Conservation (phyloP, 2,797 vertebrate genomes). For the Phyllotis vaccarum region DNA sequence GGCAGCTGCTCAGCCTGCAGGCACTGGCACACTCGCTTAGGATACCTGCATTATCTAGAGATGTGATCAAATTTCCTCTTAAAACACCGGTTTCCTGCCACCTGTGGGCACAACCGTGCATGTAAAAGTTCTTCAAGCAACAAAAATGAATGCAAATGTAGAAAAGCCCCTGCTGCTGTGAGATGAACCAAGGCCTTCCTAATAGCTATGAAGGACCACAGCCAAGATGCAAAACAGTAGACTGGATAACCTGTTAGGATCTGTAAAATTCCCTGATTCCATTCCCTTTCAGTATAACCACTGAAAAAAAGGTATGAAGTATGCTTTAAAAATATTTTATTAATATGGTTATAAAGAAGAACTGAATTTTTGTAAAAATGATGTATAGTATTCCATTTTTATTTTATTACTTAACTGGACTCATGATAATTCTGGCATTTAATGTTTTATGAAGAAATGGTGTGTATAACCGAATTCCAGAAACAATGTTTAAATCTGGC, state of each 20-base stretch:
- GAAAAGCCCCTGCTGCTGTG: background rate
- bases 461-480: background rate
- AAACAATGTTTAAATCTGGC: background rate
- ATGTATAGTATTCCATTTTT: slow-evolving; percentile 41
- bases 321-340: background rate
- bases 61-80: slow-evolving; percentile 85
- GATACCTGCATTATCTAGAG: slow-evolving; percentile 86
- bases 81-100: slow-evolving; percentile 86
- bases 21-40: slow-evolving; percentile 84
- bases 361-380: background rate
- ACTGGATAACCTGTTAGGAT: background rate
- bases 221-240: background rate
- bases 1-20: slow-evolving; percentile 84
- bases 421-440: background rate
- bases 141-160: slow-evolving; percentile 46
- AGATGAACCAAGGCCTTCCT: background rate
- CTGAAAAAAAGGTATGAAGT: background rate
- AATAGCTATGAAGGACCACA: background rate
- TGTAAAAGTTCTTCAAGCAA: slow-evolving; percentile 76
- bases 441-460: slow-evolving; percentile 30
- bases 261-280: too few species aligned
- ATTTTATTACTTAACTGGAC: background rate
- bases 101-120: slow-evolving; percentile 85
- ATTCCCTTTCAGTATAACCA: background rate
- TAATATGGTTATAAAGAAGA: background rate